These are phyloP conservation scores for Chinchilla lanigera DNA, from an alignment of 2,113 vertebrate genomes.

Conservation along the genomic window DNA sequence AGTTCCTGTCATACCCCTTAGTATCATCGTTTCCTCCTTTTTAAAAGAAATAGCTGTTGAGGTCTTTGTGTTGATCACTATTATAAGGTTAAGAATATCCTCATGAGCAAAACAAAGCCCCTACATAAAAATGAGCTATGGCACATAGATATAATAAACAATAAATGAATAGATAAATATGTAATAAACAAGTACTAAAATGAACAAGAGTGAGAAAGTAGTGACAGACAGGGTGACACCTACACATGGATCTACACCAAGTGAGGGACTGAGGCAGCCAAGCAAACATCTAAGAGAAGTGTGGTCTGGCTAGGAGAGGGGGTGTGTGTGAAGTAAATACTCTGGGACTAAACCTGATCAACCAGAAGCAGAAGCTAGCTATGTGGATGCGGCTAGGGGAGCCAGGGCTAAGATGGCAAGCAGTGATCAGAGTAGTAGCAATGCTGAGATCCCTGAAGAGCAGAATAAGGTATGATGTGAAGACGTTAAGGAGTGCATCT, in stretches of 20 bases:
- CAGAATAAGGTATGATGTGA: not conserved
- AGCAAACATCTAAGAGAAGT: no score
- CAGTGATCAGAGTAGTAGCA: not conserved
- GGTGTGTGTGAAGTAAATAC: not conserved
- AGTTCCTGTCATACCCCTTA: not conserved
- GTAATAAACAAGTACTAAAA: not conserved
- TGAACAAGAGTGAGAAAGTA: not conserved
- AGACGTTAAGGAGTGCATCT: not conserved
- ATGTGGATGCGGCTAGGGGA: not conserved
- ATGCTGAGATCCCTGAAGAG: not conserved
- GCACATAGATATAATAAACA: not conserved
- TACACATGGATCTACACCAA: not conserved
- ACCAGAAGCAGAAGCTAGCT: not conserved
- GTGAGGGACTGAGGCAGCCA: not conserved
- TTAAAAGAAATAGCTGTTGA: not conserved
- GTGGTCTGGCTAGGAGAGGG: not conserved
- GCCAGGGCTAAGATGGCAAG: fast-evolving
- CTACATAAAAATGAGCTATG: not conserved
- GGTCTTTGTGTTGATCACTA: not conserved
- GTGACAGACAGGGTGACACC: not conserved
- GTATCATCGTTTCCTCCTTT: not conserved
- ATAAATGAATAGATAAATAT: not conserved
- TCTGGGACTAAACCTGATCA: not conserved
- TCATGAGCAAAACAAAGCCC: not conserved
- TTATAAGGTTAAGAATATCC: not conserved